Conservation (phyloP, 2,797 vertebrate genomes). For the Hypotaenidia okinawae region DNA sequence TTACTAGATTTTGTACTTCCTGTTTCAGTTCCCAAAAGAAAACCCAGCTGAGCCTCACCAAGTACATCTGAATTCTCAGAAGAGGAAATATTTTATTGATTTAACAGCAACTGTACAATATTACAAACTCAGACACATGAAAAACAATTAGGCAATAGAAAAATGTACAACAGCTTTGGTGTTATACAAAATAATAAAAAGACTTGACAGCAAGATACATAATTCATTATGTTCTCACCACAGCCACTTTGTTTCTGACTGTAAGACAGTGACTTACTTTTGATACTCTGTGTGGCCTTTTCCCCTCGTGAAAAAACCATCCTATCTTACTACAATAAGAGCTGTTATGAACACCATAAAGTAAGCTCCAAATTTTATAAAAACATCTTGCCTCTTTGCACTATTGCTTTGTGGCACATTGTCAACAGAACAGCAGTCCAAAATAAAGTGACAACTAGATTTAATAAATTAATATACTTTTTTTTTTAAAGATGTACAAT, state of each 20-base stretch:
- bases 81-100: constrained; percentile 75
- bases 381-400: constrained; percentile 64
- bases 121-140: constrained; percentile 79
- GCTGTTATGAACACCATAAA: constrained; percentile 56
- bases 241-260: constrained; percentile 59
- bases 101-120: constrained; percentile 81
- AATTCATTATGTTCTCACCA: constrained; percentile 63
- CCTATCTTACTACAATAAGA: constrained; percentile 46
- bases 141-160: constrained; percentile 80
- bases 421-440: constrained; percentile 84
- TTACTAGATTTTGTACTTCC: neutral
- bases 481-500: constrained; percentile 92
- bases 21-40: constrained; percentile 37
- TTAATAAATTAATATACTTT: constrained; percentile 99
- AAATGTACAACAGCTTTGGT: constrained; percentile 85
- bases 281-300: constrained; percentile 40
- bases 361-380: constrained; percentile 48
- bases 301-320: constrained; percentile 56
- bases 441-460: constrained; percentile 95
- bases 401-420: constrained; percentile 78
- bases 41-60: constrained; percentile 61
- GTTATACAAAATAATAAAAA: constrained; percentile 79
- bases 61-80: constrained; percentile 75
- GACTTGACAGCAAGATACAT: constrained; percentile 69
- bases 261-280: constrained; percentile 45